Evolutionary conservation across 2,113 vertebrate species (phyloP).

Genomic region (Eira barbara): DNA sequence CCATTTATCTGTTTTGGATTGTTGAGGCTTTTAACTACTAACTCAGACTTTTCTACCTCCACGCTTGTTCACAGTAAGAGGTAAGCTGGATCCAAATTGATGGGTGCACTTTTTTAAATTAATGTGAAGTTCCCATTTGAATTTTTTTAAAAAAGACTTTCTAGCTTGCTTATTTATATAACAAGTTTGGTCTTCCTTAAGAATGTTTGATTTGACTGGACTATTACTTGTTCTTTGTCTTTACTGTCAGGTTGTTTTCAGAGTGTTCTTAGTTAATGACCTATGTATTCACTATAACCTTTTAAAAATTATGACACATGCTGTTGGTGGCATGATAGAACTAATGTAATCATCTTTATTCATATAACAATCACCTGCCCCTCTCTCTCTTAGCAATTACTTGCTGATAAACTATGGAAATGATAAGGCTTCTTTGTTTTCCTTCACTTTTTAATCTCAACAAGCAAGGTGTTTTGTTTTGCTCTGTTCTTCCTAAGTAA

Average conservation of each 20-base stretch:
- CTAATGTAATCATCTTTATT: background rate
- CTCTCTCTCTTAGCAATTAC: background rate
- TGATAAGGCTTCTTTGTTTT: background rate
- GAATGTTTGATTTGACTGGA: slow-evolving; percentile 8
- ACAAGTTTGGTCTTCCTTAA: slow-evolving; percentile 8
- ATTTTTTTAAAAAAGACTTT: background rate
- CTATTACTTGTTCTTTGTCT: background rate
- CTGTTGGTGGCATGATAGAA: background rate
- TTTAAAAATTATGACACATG: slow-evolving; percentile 10
- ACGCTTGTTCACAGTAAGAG: background rate
- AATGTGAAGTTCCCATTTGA: slow-evolving; percentile 21
- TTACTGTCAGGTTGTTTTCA: background rate
- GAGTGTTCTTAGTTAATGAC: background rate
- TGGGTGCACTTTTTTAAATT: background rate
- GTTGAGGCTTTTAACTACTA: background rate
- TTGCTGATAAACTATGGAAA: slow-evolving; percentile 26
- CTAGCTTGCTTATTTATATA: slow-evolving; percentile 22
- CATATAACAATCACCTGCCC: background rate
- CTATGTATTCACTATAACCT: background rate
- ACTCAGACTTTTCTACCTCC: background rate
- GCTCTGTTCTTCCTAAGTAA: background rate
- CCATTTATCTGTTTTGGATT: background rate
- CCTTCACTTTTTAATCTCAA: slow-evolving; percentile 27
- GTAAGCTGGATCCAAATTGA: background rate
- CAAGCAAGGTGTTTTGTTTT: background rate